Evolutionary conservation across 2,888 invertebrate species (phyloP).

Genomic region (Synergus umbraculus): DNA sequence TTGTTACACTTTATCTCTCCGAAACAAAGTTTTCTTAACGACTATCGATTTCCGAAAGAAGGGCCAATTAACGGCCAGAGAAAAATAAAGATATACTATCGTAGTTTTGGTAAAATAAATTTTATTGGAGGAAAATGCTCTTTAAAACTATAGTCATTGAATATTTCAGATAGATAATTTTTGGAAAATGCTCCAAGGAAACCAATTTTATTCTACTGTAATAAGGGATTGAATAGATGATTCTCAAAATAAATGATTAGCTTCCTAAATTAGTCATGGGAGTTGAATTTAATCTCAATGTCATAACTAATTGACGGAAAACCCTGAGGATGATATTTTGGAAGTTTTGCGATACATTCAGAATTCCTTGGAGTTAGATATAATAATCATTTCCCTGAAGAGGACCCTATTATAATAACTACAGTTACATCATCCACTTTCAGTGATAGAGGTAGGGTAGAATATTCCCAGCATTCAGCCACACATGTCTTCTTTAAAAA

Average conservation of each 20-base stretch:
- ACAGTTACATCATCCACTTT: not conserved
- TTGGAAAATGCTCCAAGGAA: not conserved
- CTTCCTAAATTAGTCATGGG: constrained; percentile 2
- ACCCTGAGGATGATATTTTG: constrained; percentile 8
- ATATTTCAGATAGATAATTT: not conserved
- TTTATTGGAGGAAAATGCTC: too few species aligned
- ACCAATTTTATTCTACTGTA: not conserved
- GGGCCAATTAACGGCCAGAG: not conserved
- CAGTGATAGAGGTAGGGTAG: not conserved
- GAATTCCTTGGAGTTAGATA: constrained; percentile 7
- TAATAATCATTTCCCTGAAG: constrained; percentile 26
- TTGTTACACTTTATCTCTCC: not conserved
- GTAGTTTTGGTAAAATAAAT: too few species aligned
- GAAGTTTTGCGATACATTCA: constrained; percentile 9
- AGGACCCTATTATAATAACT: not conserved
- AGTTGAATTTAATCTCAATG: constrained; percentile 5
- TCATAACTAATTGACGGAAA: constrained; percentile 4
- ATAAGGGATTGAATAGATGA: constrained; percentile 8
- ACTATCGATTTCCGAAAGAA: not conserved
- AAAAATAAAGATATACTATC: not conserved
- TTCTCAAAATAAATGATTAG: constrained; percentile 6
- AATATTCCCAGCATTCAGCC: not conserved
- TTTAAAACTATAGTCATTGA: not conserved
- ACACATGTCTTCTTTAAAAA: not conserved
- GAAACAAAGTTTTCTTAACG: not conserved